Evolutionary conservation across 1,140 invertebrate genomes (phyloP).

Genomic region (Ostrea denselamellosa): DNA sequence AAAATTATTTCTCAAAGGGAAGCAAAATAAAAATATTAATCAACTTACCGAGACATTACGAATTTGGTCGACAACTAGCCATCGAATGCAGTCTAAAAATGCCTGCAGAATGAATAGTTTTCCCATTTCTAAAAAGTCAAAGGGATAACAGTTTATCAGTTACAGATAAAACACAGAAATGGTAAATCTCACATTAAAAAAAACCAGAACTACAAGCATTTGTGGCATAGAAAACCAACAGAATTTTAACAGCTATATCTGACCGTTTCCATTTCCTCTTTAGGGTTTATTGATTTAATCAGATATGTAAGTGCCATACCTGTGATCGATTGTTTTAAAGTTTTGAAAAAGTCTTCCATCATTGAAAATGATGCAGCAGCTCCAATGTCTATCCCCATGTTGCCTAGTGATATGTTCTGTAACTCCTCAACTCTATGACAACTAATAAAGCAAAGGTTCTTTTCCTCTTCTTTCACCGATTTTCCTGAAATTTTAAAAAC

Average conservation of each 20-base stretch:
- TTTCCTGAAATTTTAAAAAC: background rate
- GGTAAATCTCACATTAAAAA: too few species aligned
- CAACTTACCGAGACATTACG: conserved; percentile 6
- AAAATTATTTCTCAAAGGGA: too few species aligned
- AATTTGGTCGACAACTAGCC: background rate
- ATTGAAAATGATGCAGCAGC: background rate
- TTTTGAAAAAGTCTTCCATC: background rate
- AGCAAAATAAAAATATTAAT: too few species aligned
- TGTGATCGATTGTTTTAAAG: background rate
- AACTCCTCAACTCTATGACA: background rate
- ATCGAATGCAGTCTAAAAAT: conserved; percentile 30
- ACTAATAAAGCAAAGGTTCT: background rate
- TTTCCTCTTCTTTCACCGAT: background rate
- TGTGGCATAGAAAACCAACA: too few species aligned
- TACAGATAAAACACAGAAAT: too few species aligned
- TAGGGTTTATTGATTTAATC: too few species aligned
- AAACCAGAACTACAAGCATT: too few species aligned
- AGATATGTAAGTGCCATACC: background rate
- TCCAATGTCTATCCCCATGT: background rate
- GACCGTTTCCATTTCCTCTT: too few species aligned
- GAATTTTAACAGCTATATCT: too few species aligned
- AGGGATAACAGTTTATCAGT: background rate
- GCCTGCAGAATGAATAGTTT: background rate
- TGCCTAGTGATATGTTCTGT: background rate
- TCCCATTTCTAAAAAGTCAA: background rate